A percentile compares a stretch with the other conserved stretches of the same genome.
phyloP scores from a whole-genome alignment of 2,888 invertebrate genomes.

The Leucophenga maculata region DNA sequence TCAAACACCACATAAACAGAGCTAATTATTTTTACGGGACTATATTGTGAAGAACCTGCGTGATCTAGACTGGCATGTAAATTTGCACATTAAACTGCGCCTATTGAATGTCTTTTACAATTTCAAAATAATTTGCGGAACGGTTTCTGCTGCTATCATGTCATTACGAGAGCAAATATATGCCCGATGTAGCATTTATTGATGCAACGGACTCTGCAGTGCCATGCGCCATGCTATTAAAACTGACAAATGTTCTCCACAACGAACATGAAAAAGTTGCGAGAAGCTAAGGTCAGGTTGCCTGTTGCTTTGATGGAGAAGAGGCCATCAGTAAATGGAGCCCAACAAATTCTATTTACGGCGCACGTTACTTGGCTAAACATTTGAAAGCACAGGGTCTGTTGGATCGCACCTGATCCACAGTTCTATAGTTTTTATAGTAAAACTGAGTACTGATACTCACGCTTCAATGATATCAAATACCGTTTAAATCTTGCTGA shows the following conservation, averaged over 20 bases:
- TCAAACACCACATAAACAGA: too few species aligned
- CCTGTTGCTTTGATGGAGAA: conserved; percentile 98
- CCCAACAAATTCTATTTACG: conserved; percentile 92
- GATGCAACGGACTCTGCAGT: conserved; percentile 95
- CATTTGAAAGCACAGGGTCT: conserved; percentile 78
- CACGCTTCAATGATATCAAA: conserved; percentile 81
- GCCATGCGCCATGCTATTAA: conserved; percentile 92
- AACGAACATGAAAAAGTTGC: conserved; percentile 75
- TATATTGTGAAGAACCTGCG: conserved; percentile 79
- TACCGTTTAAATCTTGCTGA: conserved; percentile 76
- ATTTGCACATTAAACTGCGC: conserved; percentile 80
- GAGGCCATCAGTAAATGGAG: conserved; percentile 95
- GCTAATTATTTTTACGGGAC: too few species aligned
- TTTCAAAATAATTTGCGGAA: conserved; percentile 85
- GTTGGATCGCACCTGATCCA: conserved; percentile 80
- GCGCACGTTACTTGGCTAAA: conserved; percentile 90
- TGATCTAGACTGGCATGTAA: conserved; percentile 83
- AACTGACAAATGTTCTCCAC: conserved; percentile 82
- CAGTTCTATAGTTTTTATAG: conserved; percentile 87
- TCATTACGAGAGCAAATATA: conserved; percentile 86
- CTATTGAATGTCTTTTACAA: conserved; percentile 76
- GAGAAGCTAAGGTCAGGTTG: conserved; percentile 74
- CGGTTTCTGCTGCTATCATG: conserved; percentile 81
- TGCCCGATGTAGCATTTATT: conserved; percentile 68
- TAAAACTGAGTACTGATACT: conserved; percentile 84